Percentiles rank a stretch among this genome's conserved stretches.
phyloP scores from a whole-genome alignment of 2,797 vertebrate genomes.

The Eremophila alpestris region DNA sequence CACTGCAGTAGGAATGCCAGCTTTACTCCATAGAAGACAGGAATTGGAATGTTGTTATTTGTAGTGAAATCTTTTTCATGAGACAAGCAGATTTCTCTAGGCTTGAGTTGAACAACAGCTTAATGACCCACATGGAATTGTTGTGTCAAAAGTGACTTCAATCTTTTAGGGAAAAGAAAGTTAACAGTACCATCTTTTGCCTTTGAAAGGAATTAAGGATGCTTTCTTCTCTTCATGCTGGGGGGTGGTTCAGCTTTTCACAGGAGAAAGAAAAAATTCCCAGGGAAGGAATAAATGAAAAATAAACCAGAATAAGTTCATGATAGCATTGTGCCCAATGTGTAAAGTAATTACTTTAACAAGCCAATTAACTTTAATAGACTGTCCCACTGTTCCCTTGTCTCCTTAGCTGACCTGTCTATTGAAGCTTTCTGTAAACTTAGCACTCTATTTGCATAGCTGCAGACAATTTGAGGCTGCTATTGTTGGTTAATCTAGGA shows the following conservation, averaged over 20 bases:
- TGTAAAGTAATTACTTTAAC: conserved; percentile 49
- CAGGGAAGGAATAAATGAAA: conserved; percentile 14
- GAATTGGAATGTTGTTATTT: background rate
- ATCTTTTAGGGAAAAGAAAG: background rate
- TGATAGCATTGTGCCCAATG: background rate
- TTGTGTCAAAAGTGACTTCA: background rate
- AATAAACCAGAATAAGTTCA: conserved; percentile 17
- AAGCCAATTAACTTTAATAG: conserved; percentile 51
- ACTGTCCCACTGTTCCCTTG: background rate
- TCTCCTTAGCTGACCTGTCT: conserved; percentile 33
- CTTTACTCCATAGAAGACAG: background rate
- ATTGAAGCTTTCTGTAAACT: conserved; percentile 23
- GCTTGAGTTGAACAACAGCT: background rate
- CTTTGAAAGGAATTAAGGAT: background rate
- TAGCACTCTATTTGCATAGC: background rate
- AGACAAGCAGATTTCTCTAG: background rate
- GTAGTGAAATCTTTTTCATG: background rate
- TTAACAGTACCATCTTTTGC: background rate
- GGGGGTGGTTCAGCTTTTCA: background rate
- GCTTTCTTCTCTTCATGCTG: background rate
- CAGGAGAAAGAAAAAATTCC: background rate
- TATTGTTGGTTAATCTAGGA: conserved; percentile 7
- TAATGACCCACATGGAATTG: background rate
- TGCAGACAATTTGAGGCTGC: background rate
- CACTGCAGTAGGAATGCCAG: background rate